Evolutionary conservation across 1,140 invertebrate species (phyloP).

Genomic region (Orius insidiosus): DNA sequence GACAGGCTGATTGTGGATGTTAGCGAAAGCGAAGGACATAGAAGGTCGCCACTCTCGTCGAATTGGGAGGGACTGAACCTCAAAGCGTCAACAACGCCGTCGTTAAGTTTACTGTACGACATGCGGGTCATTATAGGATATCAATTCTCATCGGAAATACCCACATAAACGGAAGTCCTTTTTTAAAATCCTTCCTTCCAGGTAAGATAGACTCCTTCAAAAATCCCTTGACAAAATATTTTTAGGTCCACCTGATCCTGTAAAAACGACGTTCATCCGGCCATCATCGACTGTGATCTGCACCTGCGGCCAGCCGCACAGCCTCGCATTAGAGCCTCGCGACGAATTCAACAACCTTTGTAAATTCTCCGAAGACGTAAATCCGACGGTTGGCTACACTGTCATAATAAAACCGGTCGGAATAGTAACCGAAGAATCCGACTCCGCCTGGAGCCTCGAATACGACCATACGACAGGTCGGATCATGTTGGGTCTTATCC

Average conservation of each 20-base stretch:
- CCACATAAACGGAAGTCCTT: conserved; percentile 48
- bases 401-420: conserved; percentile 27
- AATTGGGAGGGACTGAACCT: conserved; percentile 66
- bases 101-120: conserved; percentile 79
- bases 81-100: conserved; percentile 64
- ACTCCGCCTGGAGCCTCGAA: conserved; percentile 14
- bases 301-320: conserved; percentile 54
- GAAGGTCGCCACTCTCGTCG: conserved; percentile 68
- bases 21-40: conserved; percentile 61
- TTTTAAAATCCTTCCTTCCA: conserved; percentile 43
- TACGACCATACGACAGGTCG: conserved; percentile 39
- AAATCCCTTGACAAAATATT: conserved; percentile 14
- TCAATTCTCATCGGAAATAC: conserved; percentile 59
- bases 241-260: conserved; percentile 62
- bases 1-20: conserved; percentile 76
- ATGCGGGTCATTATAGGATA: conserved; percentile 74
- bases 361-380: conserved; percentile 38
- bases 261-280: conserved; percentile 66
- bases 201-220: conserved; percentile 27
- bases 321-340: conserved; percentile 68
- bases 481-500: conserved; percentile 45
- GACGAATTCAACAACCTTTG: conserved; percentile 82
- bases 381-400: conserved; percentile 43
- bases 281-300: conserved; percentile 76
- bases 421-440: conserved; percentile 4